Conservation (phyloP, 2,797 vertebrate genomes). For the Clarias platycephalus region DNA sequence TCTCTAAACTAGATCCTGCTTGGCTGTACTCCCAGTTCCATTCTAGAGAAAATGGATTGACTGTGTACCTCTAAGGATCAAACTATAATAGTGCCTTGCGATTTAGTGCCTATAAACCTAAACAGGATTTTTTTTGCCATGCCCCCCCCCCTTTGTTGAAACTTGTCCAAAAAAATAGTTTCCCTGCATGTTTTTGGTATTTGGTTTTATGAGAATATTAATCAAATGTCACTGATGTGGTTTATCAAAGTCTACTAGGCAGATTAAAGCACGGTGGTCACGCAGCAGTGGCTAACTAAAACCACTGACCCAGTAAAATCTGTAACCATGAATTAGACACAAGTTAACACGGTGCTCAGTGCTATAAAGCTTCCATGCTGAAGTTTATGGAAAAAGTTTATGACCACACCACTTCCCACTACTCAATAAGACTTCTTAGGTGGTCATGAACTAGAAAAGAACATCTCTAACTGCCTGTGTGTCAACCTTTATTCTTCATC, state of each 20-base stretch:
- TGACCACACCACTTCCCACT: constrained; percentile 64
- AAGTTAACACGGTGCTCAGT: constrained; percentile 57
- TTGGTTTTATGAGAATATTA: constrained; percentile 72
- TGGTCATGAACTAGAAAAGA: neutral
- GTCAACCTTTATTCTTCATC: neutral
- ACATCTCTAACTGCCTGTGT: neutral
- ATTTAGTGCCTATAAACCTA: constrained; percentile 72
- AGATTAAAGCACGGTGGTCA: constrained; percentile 70
- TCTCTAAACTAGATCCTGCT: constrained; percentile 74
- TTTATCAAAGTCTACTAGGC: constrained; percentile 69
- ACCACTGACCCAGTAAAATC: neutral
- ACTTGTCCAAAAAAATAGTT: constrained; percentile 69
- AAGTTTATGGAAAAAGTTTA: constrained; percentile 66
- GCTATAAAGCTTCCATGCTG: constrained; percentile 62
- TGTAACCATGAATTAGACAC: constrained; percentile 55
- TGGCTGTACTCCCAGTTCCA: constrained; percentile 66
- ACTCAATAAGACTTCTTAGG: constrained; percentile 39
- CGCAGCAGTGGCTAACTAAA: constrained; percentile 16
- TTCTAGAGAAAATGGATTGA: constrained; percentile 71
- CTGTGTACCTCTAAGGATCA: constrained; percentile 72
- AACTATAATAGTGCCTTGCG: constrained; percentile 73
- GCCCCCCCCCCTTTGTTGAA: constrained; percentile 70
- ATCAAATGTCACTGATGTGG: constrained; percentile 73
- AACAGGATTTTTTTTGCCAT: constrained; percentile 72
- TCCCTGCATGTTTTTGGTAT: constrained; percentile 36